A percentile compares a stretch with the other conserved stretches of the same genome.
These are phyloP conservation scores for Limnephilus lunatus DNA, from an alignment of 2,888 invertebrate species.

Conservation along the genomic window DNA sequence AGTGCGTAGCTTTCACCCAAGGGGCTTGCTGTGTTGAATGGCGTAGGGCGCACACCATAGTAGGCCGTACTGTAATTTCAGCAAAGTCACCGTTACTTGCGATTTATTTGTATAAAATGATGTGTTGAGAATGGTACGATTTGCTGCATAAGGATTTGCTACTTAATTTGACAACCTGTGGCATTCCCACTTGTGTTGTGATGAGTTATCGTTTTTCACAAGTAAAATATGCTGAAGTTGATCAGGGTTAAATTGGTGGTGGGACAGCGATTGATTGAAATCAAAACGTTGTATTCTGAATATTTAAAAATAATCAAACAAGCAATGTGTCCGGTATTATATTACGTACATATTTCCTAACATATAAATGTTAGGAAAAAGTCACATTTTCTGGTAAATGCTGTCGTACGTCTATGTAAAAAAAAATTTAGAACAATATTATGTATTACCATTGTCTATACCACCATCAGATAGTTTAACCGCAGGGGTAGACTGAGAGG, in stretches of 20 bases:
- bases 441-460: too few species aligned
- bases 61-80: slow-evolving; percentile 37
- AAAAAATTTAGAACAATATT: too few species aligned
- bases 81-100: slow-evolving; percentile 64
- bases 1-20: background rate
- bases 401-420: background rate
- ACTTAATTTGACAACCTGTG: slow-evolving; percentile 65
- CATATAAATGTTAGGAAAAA: background rate
- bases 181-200: slow-evolving; percentile 54
- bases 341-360: background rate
- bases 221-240: background rate
- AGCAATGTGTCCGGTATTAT: background rate
- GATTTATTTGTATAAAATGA: slow-evolving; percentile 65
- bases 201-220: slow-evolving; percentile 54
- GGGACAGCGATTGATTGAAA: background rate
- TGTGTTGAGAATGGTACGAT: slow-evolving; percentile 63
- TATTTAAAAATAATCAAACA: background rate
- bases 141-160: slow-evolving; percentile 60
- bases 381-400: background rate
- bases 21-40: background rate
- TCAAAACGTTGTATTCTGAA: background rate
- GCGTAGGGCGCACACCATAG: background rate
- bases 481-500: too few species aligned
- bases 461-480: too few species aligned
- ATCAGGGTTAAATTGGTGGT: background rate